A percentile compares a stretch with the other conserved stretches of the same genome.
Evolutionary conservation across 2,888 invertebrate genomes (phyloP).

Genomic region (Andricus curvator): DNA sequence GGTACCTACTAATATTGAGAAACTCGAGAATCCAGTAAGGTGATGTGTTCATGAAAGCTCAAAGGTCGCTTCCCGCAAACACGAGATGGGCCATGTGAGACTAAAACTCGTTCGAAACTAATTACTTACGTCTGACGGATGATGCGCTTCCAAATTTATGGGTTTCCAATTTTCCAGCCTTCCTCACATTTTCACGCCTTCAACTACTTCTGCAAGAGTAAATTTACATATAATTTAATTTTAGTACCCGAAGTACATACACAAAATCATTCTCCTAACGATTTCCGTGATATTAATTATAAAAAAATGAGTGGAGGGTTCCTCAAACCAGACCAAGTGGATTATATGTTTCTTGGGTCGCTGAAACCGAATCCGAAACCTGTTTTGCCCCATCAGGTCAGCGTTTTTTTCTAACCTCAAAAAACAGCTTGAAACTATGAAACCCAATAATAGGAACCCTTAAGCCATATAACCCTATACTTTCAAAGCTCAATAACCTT

Average conservation of each 20-base stretch:
- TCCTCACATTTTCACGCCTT: conserved; percentile 2
- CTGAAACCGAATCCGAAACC: too few relatives aligned
- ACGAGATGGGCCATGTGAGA: conserved; percentile 7
- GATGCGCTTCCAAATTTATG: conserved; percentile 15
- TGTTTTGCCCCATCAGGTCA: too few relatives aligned
- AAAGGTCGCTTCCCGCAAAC: conserved; percentile 13
- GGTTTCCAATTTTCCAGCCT: conserved; percentile 32
- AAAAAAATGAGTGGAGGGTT: too few relatives aligned
- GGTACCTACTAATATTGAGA: not conserved
- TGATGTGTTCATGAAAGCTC: conserved; percentile 18
- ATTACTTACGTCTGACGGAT: conserved; percentile 45
- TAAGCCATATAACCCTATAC: too few relatives aligned
- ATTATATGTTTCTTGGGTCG: too few relatives aligned
- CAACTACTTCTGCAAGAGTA: not conserved
- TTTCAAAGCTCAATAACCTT: too few relatives aligned
- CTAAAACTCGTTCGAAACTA: conserved; percentile 48
- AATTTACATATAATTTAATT: not conserved
- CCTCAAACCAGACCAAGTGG: too few relatives aligned
- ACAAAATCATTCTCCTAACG: not conserved
- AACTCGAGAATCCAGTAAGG: not conserved
- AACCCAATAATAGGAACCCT: too few relatives aligned
- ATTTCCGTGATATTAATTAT: not conserved
- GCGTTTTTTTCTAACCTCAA: too few relatives aligned
- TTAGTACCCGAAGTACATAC: not conserved
- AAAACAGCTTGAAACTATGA: too few relatives aligned